Evolutionary conservation across 2,888 invertebrate species (phyloP).

Genomic region (Scaptomyza reducta): DNA sequence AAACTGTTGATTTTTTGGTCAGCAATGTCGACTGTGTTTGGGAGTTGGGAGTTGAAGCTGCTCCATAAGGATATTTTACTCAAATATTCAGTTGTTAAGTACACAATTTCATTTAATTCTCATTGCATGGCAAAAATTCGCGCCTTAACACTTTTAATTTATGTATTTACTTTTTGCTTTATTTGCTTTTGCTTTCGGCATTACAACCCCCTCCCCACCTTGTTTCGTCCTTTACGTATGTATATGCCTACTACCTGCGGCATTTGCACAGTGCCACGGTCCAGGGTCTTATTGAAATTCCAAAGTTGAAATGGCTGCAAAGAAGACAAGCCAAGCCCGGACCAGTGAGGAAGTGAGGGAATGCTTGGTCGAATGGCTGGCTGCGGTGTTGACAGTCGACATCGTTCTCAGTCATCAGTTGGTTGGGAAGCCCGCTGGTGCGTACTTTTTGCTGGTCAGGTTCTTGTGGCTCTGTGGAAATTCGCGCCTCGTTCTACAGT

Average conservation of each 20-base stretch:
- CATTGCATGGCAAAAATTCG: slow-evolving; percentile 66
- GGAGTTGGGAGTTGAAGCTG: background rate
- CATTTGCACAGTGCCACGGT: slow-evolving; percentile 38
- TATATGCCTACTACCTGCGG: slow-evolving; percentile 70
- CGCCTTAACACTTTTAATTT: slow-evolving; percentile 77
- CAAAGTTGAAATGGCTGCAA: slow-evolving; percentile 78
- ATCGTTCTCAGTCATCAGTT: slow-evolving; percentile 55
- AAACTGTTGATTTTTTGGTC: slow-evolving; percentile 27
- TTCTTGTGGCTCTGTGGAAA: slow-evolving; percentile 52
- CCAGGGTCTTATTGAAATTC: slow-evolving; percentile 74
- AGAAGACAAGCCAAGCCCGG: slow-evolving; percentile 23
- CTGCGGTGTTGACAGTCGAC: slow-evolving; percentile 60
- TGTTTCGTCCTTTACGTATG: slow-evolving; percentile 1
- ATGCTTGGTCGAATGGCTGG: slow-evolving; percentile 33
- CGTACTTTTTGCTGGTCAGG: slow-evolving; percentile 56
- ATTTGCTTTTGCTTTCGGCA: slow-evolving; percentile 55
- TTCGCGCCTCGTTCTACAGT: slow-evolving; percentile 50
- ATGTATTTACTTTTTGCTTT: slow-evolving; percentile 77
- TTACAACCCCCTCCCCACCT: background rate
- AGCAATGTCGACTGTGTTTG: background rate
- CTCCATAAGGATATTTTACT: slow-evolving; percentile 11
- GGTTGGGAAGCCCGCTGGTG: slow-evolving; percentile 22
- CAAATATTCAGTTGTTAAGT: slow-evolving; percentile 48
- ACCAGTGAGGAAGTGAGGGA: background rate
- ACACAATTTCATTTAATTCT: slow-evolving; percentile 56